Percentiles rank a stretch among this genome's conserved stretches.
These are phyloP conservation scores for Meiosimyza decipiens DNA, from an alignment of 2,888 invertebrate species.

Conservation along the genomic window DNA sequence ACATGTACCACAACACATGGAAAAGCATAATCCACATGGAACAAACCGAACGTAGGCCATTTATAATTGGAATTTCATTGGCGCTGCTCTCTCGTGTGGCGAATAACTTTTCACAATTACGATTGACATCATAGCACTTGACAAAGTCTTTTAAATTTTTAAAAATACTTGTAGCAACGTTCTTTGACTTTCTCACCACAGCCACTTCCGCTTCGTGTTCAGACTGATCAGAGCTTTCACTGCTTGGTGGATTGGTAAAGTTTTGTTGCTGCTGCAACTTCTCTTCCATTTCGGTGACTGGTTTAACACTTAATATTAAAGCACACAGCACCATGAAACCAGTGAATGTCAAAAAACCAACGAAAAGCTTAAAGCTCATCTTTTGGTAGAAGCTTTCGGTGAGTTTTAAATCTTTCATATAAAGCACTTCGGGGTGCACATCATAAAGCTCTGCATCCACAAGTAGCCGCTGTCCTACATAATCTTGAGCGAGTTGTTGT, in stretches of 20 bases:
- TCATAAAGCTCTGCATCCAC: conserved; percentile 63
- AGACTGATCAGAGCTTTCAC: conserved; percentile 37
- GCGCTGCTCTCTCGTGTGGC: conserved; percentile 50
- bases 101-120: conserved; percentile 59
- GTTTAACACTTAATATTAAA: conserved; percentile 34
- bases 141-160: conserved; percentile 50
- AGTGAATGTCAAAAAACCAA: conserved; percentile 52
- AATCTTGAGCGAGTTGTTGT: conserved; percentile 59
- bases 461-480: conserved; percentile 57
- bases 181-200: conserved; percentile 35
- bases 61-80: conserved; percentile 63
- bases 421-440: conserved; percentile 61
- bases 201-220: conserved; percentile 38
- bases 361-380: conserved; percentile 59
- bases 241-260: background rate
- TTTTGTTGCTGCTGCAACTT: conserved; percentile 8
- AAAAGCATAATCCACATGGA: conserved; percentile 66
- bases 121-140: conserved; percentile 62
- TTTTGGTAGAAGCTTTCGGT: conserved; percentile 59
- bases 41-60: conserved; percentile 65
- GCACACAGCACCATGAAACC: conserved; percentile 51
- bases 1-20: conserved; percentile 67
- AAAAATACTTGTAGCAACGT: conserved; percentile 34
- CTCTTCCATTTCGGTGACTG: background rate
- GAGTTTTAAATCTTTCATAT: conserved; percentile 63